Percentiles rank a stretch among this genome's conserved stretches.
phyloP scores from a whole-genome alignment of 2,888 invertebrate genomes.

The Neoascia interrupta region DNA sequence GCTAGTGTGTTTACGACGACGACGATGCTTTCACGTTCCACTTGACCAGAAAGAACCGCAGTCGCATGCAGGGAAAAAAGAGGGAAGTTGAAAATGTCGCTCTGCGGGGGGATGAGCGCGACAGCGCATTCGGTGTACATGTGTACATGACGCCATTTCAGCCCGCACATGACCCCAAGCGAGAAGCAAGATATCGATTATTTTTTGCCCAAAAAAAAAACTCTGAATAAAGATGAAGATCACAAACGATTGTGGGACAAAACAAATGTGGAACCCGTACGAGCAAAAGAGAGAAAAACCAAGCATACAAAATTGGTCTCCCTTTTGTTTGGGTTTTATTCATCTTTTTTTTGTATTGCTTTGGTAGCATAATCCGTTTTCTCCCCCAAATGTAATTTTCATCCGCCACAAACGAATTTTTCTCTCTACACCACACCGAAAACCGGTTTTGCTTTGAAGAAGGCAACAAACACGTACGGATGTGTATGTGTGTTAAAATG shows the following conservation, averaged over 20 bases:
- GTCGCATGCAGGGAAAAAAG: constrained; percentile 27
- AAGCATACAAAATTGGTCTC: constrained; percentile 30
- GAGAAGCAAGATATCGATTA: constrained; percentile 62
- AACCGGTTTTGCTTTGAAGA: constrained; percentile 53
- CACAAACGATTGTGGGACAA: constrained; percentile 38
- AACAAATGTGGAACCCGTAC: too few relatives aligned
- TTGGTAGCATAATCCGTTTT: constrained; percentile 42
- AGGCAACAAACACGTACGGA: constrained; percentile 29
- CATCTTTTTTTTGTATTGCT: too few relatives aligned
- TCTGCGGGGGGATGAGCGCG: constrained; percentile 25
- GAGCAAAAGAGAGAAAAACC: constrained; percentile 52
- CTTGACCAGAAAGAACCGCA: too few relatives aligned
- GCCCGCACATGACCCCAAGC: constrained; percentile 12
- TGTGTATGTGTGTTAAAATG: too few relatives aligned
- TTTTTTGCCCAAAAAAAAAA: constrained; percentile 1
- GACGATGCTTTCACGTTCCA: constrained; percentile 10
- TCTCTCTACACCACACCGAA: constrained; percentile 12
- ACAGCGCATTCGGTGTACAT: constrained; percentile 36
- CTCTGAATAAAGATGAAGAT: constrained; percentile 58
- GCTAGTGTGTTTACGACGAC: too few relatives aligned
- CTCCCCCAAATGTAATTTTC: constrained; percentile 38
- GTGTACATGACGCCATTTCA: constrained; percentile 55
- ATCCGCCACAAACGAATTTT: constrained; percentile 5
- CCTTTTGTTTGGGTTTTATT: too few relatives aligned
- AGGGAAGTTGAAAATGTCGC: constrained; percentile 35